Percentiles rank a stretch among this genome's conserved stretches.
These are phyloP conservation scores for Clarias platycephalus DNA, from an alignment of 2,797 vertebrate species.

Conservation along the genomic window DNA sequence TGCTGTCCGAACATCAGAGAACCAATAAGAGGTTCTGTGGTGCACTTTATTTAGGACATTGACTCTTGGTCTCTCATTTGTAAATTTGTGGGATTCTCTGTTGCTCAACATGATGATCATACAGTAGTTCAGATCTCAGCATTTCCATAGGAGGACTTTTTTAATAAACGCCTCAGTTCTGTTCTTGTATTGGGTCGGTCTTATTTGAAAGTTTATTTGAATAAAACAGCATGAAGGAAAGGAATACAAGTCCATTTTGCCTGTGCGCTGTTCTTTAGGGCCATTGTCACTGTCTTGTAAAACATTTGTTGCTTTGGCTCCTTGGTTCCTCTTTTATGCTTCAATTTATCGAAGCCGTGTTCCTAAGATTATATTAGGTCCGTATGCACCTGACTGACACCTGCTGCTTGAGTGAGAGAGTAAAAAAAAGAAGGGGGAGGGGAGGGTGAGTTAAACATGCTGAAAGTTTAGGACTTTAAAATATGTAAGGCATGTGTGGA, in stretches of 20 bases:
- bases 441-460: constrained; percentile 34
- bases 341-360: neutral
- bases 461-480: constrained; percentile 52
- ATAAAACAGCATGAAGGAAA: neutral
- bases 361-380: constrained; percentile 24
- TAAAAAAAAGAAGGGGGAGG: neutral
- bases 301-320: constrained; percentile 34
- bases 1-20: neutral
- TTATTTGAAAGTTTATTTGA: neutral
- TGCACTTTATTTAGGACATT: neutral
- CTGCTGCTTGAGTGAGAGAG: constrained; percentile 52
- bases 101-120: neutral
- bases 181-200: neutral
- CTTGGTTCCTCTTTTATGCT: constrained; percentile 30
- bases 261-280: constrained; percentile 44
- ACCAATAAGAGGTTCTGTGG: neutral
- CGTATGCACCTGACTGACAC: constrained; percentile 40
- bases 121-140: neutral
- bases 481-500: constrained; percentile 61
- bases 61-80: neutral
- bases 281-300: constrained; percentile 42
- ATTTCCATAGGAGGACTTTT: neutral
- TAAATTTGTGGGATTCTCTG: neutral
- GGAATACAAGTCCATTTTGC: constrained; percentile 36
- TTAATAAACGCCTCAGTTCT: neutral